These are phyloP conservation scores for Eidolon dupreanum DNA, from an alignment of 2,797 vertebrate genomes.

Conservation along the genomic window DNA sequence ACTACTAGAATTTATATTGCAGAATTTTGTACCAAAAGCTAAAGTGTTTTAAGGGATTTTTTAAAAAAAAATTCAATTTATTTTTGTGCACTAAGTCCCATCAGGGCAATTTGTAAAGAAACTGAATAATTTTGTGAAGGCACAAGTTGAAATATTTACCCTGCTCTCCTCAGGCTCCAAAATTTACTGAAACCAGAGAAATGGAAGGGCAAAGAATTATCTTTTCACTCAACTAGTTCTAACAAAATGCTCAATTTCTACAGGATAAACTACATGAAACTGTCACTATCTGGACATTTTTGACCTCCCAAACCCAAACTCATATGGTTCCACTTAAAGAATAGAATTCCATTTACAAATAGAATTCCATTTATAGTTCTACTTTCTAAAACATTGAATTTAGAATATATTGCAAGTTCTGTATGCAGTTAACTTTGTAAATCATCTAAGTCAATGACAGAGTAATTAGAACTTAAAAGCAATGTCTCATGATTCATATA, in stretches of 20 bases:
- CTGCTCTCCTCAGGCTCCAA: neutral
- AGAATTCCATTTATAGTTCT: neutral
- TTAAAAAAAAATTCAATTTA: neutral
- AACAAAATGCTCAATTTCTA: neutral
- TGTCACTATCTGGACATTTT: neutral
- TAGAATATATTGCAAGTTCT: neutral
- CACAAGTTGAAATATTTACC: neutral
- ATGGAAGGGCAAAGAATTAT: neutral
- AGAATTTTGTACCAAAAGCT: neutral
- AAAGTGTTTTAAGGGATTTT: neutral
- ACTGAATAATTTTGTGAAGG: neutral
- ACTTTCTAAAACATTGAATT: conserved; percentile 7
- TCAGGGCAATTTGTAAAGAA: neutral
- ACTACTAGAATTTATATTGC: neutral
- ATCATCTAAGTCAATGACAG: neutral
- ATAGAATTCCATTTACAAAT: neutral
- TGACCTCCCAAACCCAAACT: neutral
- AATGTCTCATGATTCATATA: neutral
- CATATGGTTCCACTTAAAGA: neutral
- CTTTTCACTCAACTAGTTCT: neutral
- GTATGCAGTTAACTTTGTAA: neutral
- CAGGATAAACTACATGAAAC: neutral
- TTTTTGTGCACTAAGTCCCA: neutral
- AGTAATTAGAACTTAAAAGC: neutral
- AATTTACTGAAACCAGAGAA: neutral